Base-by-base conservation (phyloP, 2,797 vertebrate genomes). In the Leuciscus waleckii region DNA sequence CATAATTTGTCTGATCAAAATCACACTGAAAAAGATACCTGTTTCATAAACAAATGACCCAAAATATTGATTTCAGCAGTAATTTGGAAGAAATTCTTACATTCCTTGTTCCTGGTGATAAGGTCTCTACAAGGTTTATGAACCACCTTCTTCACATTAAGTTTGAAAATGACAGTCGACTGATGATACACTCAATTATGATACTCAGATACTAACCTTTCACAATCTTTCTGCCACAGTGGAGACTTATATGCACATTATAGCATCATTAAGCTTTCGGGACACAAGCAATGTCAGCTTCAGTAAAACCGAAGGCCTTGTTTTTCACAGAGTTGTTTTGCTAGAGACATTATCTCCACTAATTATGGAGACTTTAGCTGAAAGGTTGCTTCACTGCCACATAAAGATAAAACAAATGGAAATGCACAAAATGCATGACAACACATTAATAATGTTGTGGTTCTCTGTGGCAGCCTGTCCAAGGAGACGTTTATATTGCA, bases 351-450 rank as follows among this genome's bases (percentile, higher is more conserved):
- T 35, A 35, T 35, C 35, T 35, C 35, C 35, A 26, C 77, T 71
- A 75, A 80, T 63, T 80, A 51, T 67, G 58, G 67, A 56, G 68
- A 63, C 56, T 26, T 26, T 21, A 16, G 68, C 69, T 81, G 67
- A 85, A 81, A 85, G 78, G 84, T 75, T 81, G 54, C 68, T 79
- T 39, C 68, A 51, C 76, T 80, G 76, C 26, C 54, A 75, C 58
- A 74, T 32, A 54, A 54, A 86, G 70, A 81, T 74, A 81, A 86
- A 81, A 43, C 41, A 35, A 85, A 70, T 75, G 70, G 46, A 80
- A 86, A 68, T 41, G 39, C 23, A 67, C 5, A 17, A 73, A 80
- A 82, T 37, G n/a, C 37, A 35, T 35, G 56, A 37, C 81, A 63
- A 75, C 81, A 32, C 39, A 63, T 83, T 65, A 74, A 82, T 61